Percentiles rank a stretch among this genome's conserved stretches.
Evolutionary conservation across 2,113 vertebrate species (phyloP).

Genomic region (Poeciliopsis retropinna): DNA sequence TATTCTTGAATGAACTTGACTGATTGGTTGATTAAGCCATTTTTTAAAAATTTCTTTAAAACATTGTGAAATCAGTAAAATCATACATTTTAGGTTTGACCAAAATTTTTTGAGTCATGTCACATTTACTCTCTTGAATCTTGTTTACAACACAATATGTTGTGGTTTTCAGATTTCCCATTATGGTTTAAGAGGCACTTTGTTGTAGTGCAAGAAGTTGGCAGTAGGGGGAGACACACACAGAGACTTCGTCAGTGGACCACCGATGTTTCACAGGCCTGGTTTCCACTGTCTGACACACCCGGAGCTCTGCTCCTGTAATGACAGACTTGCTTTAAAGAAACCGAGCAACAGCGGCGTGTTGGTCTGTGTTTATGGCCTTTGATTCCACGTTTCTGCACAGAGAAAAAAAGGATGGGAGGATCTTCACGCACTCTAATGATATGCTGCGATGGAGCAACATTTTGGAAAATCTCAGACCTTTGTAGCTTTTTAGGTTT

Average conservation of each 20-base stretch:
- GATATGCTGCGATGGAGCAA: conserved; percentile 29
- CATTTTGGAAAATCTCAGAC: conserved; percentile 31
- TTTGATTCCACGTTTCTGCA: conserved; percentile 50
- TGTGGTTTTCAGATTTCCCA: not conserved
- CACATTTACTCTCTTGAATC: too few species aligned
- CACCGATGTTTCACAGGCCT: conserved; percentile 49
- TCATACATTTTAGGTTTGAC: too few species aligned
- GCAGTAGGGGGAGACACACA: conserved; percentile 39
- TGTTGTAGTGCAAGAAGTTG: not conserved
- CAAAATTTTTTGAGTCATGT: too few species aligned
- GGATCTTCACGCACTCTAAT: conserved; percentile 51
- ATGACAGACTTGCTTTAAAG: conserved; percentile 58
- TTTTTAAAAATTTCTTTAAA: too few species aligned
- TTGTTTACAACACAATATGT: too few species aligned
- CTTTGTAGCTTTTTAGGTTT: not conserved
- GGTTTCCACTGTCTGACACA: conserved; percentile 59
- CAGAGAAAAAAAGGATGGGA: conserved; percentile 31
- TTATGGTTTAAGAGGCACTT: not conserved
- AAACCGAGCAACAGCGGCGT: conserved; percentile 38
- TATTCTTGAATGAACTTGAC: too few species aligned
- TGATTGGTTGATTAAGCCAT: too few species aligned
- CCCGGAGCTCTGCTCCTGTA: conserved; percentile 62
- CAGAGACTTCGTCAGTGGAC: not conserved
- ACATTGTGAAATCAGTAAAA: too few species aligned
- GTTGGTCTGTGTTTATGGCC: conserved; percentile 34